A percentile compares a stretch with the other conserved stretches of the same genome.
phyloP scores from a whole-genome alignment of 2,888 invertebrate genomes.

The Oeneis ivallda region DNA sequence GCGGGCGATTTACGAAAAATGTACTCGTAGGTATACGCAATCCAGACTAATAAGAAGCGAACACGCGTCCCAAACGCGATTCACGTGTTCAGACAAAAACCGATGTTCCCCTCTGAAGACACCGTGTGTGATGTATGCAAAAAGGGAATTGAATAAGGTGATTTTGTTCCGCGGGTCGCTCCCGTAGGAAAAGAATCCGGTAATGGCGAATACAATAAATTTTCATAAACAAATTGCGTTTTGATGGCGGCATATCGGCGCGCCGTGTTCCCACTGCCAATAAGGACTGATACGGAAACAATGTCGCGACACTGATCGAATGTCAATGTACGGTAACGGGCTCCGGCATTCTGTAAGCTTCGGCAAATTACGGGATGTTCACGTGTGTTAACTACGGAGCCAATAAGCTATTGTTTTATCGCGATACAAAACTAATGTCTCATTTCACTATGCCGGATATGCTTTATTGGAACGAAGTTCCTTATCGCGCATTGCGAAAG shows the following conservation, averaged over 20 bases:
- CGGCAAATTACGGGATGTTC: constrained; percentile 32
- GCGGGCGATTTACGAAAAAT: constrained; percentile 69
- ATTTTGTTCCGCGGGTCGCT: constrained; percentile 78
- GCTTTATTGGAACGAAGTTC: too few species aligned
- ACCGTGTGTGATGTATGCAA: constrained; percentile 80
- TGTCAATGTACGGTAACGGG: constrained; percentile 70
- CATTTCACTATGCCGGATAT: not conserved
- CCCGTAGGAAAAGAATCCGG: constrained; percentile 79
- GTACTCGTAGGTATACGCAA: constrained; percentile 56
- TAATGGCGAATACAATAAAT: constrained; percentile 82
- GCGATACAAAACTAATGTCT: not conserved
- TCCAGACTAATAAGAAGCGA: constrained; percentile 78
- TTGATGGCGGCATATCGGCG: constrained; percentile 75
- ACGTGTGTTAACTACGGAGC: constrained; percentile 1
- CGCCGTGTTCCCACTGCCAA: constrained; percentile 74
- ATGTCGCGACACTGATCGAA: constrained; percentile 79
- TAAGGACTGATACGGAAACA: constrained; percentile 81
- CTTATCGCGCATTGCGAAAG: too few species aligned
- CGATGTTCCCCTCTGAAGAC: constrained; percentile 67
- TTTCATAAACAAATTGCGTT: constrained; percentile 82
- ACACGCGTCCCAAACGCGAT: constrained; percentile 78
- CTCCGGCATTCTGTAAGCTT: constrained; percentile 29
- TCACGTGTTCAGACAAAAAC: constrained; percentile 79
- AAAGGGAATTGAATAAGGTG: constrained; percentile 82
- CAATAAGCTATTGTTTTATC: not conserved